Conservation (phyloP, 2,113 vertebrate genomes). For the Leucoraja erinaceus region DNA sequence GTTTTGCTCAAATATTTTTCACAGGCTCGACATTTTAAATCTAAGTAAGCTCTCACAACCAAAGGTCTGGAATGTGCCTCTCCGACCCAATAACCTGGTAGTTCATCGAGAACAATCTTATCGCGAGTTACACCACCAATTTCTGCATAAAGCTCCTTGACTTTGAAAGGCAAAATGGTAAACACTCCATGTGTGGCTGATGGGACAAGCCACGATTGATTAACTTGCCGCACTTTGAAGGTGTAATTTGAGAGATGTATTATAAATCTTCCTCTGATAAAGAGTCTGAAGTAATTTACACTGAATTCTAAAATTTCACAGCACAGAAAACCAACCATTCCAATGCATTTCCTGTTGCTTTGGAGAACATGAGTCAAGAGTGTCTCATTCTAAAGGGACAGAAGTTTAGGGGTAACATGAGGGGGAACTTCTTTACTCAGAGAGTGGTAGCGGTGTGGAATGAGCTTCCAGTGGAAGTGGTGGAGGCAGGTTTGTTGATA, state of each 20-base stretch:
- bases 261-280: not conserved
- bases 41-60: not conserved
- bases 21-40: not conserved
- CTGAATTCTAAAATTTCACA: not conserved
- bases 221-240: not conserved
- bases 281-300: not conserved
- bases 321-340: not conserved
- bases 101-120: not conserved
- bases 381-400: no score
- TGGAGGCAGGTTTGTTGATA: no score
- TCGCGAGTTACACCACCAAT: not conserved
- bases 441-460: no score
- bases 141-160: not conserved
- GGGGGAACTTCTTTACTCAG: no score
- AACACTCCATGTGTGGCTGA: not conserved
- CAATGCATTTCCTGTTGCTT: not conserved
- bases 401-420: no score
- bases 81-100: not conserved
- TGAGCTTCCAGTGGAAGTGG: no score
- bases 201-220: not conserved
- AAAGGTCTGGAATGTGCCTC: not conserved
- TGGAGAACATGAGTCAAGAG: not conserved
- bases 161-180: not conserved
- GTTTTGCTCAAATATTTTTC: not conserved
- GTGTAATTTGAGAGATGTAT: not conserved